phyloP scores from a whole-genome alignment of 64 coral and sea anemone genomes.

The Anthopleura sola region DNA sequence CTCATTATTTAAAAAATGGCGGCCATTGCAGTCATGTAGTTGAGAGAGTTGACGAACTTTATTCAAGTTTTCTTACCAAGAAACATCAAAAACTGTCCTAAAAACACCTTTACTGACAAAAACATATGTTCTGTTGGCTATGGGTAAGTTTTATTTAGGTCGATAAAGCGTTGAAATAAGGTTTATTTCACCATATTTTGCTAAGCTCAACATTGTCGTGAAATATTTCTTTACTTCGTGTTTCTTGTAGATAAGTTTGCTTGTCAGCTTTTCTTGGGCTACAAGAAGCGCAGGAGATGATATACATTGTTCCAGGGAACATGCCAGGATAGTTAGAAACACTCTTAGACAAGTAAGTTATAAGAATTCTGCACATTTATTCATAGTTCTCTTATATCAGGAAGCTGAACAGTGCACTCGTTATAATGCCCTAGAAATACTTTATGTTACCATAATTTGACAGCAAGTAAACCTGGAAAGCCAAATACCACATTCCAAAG shows the following conservation, averaged over 20 bases:
- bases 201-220: not conserved
- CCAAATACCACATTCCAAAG: too few relatives aligned
- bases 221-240: not conserved
- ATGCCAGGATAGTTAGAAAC: constrained; percentile 66
- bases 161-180: not conserved
- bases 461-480: too few relatives aligned
- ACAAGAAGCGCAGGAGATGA: not conserved
- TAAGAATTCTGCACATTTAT: not conserved
- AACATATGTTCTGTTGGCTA: not conserved
- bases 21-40: not conserved
- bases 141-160: not conserved
- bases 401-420: too few relatives aligned
- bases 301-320: constrained; percentile 59
- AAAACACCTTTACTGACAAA: not conserved
- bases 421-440: too few relatives aligned
- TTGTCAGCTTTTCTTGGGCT: not conserved
- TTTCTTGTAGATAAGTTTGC: not conserved
- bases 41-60: not conserved
- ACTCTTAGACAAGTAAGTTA: constrained; percentile 42
- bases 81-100: not conserved
- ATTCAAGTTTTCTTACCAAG: not conserved
- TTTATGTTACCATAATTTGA: too few relatives aligned
- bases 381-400: too few relatives aligned
- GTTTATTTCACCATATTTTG: not conserved
- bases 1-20: not conserved